Evolutionary conservation across 1,140 invertebrate genomes (phyloP).

Genomic region (Tetraneura akinire): DNA sequence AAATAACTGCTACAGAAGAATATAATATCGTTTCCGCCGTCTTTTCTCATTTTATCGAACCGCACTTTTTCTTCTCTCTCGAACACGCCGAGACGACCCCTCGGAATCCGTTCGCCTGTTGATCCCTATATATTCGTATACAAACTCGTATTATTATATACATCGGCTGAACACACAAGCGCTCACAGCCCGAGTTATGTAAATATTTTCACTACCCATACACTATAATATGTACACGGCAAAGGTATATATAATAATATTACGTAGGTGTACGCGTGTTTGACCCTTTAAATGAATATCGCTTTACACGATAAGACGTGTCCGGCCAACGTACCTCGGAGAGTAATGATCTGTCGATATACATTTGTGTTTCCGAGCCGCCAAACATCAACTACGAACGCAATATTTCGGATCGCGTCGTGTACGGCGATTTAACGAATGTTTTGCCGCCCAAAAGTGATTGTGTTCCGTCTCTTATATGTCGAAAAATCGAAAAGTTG

Average conservation of each 20-base stretch:
- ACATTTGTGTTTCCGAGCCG: neutral
- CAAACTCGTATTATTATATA: neutral
- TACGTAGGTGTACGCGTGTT: neutral
- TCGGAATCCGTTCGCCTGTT: neutral
- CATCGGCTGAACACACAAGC: too few species aligned
- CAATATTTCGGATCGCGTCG: neutral
- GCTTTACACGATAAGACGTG: too few species aligned
- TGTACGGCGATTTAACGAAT: neutral
- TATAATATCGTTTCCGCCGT: too few species aligned
- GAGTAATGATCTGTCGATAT: neutral
- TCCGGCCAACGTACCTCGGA: neutral
- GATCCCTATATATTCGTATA: neutral
- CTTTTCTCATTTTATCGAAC: too few species aligned
- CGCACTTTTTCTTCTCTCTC: too few species aligned
- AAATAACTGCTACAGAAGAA: too few species aligned
- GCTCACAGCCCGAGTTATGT: too few species aligned
- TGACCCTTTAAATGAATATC: conserved; percentile 24
- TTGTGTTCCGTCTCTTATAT: neutral
- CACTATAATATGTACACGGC: neutral
- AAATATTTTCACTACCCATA: too few species aligned
- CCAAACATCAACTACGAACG: neutral
- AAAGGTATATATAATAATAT: neutral
- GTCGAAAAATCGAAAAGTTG: neutral
- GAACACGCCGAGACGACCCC: too few species aligned
- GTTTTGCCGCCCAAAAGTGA: neutral